Evolutionary conservation across 2,888 invertebrate genomes (phyloP).

Genomic region (Oeneis ivallda): DNA sequence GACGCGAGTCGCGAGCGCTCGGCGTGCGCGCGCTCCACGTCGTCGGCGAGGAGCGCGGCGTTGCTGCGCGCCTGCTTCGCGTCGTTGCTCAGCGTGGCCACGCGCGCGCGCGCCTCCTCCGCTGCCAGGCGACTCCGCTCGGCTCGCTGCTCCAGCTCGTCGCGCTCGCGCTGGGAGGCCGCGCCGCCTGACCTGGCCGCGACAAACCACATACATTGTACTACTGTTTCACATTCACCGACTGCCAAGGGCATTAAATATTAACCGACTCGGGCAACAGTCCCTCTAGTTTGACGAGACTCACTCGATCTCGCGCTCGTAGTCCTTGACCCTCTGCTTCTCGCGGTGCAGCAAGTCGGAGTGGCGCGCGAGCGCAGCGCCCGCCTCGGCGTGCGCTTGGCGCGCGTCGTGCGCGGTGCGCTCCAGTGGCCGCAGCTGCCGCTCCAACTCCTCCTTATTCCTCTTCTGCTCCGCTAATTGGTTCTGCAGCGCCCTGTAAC

Average conservation of each 20-base stretch:
- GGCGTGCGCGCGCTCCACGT: slow-evolving; percentile 43
- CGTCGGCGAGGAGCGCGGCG: slow-evolving; percentile 48
- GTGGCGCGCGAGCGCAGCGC: slow-evolving; percentile 20
- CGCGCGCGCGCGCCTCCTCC: slow-evolving; percentile 55
- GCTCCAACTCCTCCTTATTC: slow-evolving; percentile 59
- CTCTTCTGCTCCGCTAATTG: slow-evolving; percentile 60
- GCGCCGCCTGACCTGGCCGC: slow-evolving; percentile 51
- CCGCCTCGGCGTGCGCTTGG: slow-evolving; percentile 41
- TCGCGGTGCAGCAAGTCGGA: slow-evolving; percentile 57
- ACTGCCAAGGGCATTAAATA: background rate
- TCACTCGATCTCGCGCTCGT: slow-evolving; percentile 67
- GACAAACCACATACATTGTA: too few relatives aligned
- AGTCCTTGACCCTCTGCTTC: slow-evolving; percentile 57
- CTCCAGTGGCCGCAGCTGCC: slow-evolving; percentile 55
- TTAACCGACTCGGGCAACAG: background rate
- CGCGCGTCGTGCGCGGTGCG: slow-evolving; percentile 41
- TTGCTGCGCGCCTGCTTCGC: slow-evolving; percentile 51
- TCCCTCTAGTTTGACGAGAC: slow-evolving; percentile 39
- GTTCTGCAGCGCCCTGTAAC: slow-evolving; percentile 52
- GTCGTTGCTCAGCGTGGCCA: slow-evolving; percentile 62
- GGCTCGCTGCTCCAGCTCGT: slow-evolving; percentile 45
- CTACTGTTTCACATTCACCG: too few relatives aligned
- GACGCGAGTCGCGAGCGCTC: slow-evolving; percentile 39
- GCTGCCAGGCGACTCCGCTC: slow-evolving; percentile 45
- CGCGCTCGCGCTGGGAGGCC: slow-evolving; percentile 51